These are phyloP conservation scores for Lepidurus arcticus DNA, from an alignment of 1,140 invertebrate species.

Conservation along the genomic window DNA sequence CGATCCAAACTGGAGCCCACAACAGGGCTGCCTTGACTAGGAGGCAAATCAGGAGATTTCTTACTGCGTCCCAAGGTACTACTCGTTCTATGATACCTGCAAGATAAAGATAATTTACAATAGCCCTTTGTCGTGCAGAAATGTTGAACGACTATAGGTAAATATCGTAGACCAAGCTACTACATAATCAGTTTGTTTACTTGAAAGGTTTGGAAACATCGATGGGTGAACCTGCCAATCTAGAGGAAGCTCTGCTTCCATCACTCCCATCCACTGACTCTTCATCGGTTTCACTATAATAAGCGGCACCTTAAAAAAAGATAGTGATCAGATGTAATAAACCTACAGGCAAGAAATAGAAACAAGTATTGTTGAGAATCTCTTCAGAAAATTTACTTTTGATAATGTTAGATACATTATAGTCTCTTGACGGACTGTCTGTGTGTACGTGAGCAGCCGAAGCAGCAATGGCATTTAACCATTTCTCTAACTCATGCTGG, in stretches of 20 bases:
- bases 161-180: background rate
- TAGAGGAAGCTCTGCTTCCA: background rate
- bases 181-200: background rate
- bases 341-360: background rate
- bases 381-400: background rate
- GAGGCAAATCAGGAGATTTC: slow-evolving; percentile 40
- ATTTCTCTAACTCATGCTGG: slow-evolving; percentile 61
- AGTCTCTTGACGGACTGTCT: slow-evolving; percentile 32
- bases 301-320: slow-evolving; percentile 43
- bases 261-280: slow-evolving; percentile 58
- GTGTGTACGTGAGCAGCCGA: slow-evolving; percentile 33
- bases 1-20: slow-evolving; percentile 57
- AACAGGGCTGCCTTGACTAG: slow-evolving; percentile 27
- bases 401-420: slow-evolving; percentile 7
- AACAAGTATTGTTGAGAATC: background rate
- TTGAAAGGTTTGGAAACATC: background rate
- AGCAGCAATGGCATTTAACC: slow-evolving; percentile 49
- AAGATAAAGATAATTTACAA: background rate
- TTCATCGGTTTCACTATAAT: slow-evolving; percentile 74
- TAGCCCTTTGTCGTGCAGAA: background rate
- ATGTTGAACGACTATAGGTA: background rate
- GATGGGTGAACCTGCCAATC: background rate
- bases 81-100: background rate
- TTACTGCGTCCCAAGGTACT: slow-evolving; percentile 46
- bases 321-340: background rate